Percentiles rank a stretch among this genome's conserved stretches.
Conservation (phyloP, 2,888 invertebrate genomes). For the Oligia fasciuncula region DNA sequence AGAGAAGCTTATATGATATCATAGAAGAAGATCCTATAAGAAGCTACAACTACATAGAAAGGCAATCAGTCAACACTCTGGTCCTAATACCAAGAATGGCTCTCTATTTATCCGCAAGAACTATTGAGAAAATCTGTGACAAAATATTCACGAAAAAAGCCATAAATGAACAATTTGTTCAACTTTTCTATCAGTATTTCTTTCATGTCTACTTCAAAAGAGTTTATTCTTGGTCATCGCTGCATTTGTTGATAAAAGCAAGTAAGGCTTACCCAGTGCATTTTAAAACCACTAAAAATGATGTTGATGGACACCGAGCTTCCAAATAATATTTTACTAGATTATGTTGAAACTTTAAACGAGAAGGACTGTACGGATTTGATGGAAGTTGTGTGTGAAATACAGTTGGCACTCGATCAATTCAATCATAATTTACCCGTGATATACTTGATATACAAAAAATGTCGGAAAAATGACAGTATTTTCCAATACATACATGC, state of each 20-base stretch:
- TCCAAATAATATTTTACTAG: constrained; percentile 35
- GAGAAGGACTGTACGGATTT: constrained; percentile 22
- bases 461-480: constrained; percentile 20
- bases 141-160: too few species aligned
- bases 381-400: constrained; percentile 21
- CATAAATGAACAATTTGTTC: too few species aligned
- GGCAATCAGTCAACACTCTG: too few species aligned
- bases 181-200: too few species aligned
- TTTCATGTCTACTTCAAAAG: too few species aligned
- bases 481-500: constrained; percentile 21
- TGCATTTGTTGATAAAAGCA: constrained; percentile 51
- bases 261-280: constrained; percentile 39
- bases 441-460: constrained; percentile 40
- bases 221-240: background rate
- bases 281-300: constrained; percentile 18
- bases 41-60: too few species aligned
- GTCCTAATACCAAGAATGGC: too few species aligned
- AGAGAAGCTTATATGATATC: too few species aligned
- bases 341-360: constrained; percentile 42
- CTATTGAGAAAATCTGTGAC: too few species aligned
- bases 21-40: too few species aligned
- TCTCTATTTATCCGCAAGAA: too few species aligned
- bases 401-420: constrained; percentile 4
- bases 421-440: constrained; percentile 29
- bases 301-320: constrained; percentile 23